These are phyloP conservation scores for Bembecia ichneumoniformis DNA, from an alignment of 2,888 invertebrate species.

Conservation along the genomic window DNA sequence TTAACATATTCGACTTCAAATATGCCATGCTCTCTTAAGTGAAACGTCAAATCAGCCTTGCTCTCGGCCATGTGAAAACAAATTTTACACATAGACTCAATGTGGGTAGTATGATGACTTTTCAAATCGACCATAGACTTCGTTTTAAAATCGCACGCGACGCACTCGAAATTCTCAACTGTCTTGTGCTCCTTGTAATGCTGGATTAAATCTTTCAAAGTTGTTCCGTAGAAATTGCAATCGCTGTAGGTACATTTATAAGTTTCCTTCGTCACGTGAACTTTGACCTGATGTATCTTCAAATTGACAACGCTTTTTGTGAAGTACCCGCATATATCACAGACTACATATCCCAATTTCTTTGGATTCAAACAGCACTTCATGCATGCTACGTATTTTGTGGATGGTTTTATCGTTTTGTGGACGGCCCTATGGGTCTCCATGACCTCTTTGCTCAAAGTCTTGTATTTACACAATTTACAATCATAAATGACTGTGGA, in stretches of 20 bases:
- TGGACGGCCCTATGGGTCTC: slow-evolving; percentile 2
- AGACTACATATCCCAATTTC: background rate
- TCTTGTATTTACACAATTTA: slow-evolving; percentile 4
- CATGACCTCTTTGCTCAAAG: slow-evolving; percentile 4
- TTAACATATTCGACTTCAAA: background rate
- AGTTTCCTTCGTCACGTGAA: slow-evolving; percentile 9
- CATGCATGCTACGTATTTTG: background rate
- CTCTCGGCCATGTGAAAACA: background rate
- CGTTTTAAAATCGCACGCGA: background rate
- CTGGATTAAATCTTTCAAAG: slow-evolving; percentile 9
- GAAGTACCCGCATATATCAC: slow-evolving; percentile 10
- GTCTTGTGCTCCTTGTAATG: slow-evolving; percentile 8
- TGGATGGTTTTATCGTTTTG: background rate
- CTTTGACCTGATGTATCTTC: slow-evolving; percentile 10
- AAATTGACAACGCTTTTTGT: slow-evolving; percentile 7
- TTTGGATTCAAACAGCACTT: background rate
- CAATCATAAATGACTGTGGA: slow-evolving; percentile 2
- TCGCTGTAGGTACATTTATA: slow-evolving; percentile 9
- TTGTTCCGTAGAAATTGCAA: slow-evolving; percentile 7
- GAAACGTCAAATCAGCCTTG: background rate
- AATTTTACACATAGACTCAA: background rate
- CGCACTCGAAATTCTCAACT: background rate
- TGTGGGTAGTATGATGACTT: background rate
- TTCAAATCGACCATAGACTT: background rate
- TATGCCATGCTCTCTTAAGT: background rate